Evolutionary conservation across 2,113 vertebrate genomes (phyloP), one percentile per base, ranked within the genome.

Genomic region (Atlantisia rogersi): DNA sequence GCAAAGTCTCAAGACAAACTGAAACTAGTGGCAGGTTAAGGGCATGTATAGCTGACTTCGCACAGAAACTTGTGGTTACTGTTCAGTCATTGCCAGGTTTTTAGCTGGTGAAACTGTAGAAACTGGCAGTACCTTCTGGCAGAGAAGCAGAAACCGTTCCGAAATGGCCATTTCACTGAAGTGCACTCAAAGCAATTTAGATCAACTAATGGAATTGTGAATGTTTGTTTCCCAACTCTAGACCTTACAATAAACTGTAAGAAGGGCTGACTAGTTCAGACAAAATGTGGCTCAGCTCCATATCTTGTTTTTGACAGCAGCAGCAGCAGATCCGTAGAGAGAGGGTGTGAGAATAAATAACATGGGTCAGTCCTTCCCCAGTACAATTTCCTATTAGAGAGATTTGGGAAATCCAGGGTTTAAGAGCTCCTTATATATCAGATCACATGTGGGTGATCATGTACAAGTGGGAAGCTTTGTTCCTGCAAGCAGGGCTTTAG

Each of bases 11-110:
- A 50, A 81, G 87, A 24, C 28, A 59, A 29, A 32, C 42, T 91
- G 86, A 71, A 95, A 91, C 55, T 75, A 62, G 32, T 52, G 56
- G 10, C 32, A 59, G n/a, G 25, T 67, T 58, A 88, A 81, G 76
- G 29, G 40, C 17, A 5, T 37, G 3, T 48, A 5, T 63, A n/a
- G 3, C 56, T 81, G 56, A 75, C 80, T 68, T 82, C 59, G 31
- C 35, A 22, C 11, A 37, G 56, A 29, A 75, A 62, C 39, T 44
- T 79, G 11, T 28, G 31, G 62, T 29, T 14, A 46, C 6, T 32
- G 7, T 59, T 86, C 26, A 39, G 52, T 77, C 10, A 8, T 31
- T 76, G 90, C 31, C 46, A 77, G 35, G 40, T 75, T 46, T 75
- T 83, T 77, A 83, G 31, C 59, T 81, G 55, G 40, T 58, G 31